Percentiles rank a stretch among this genome's conserved stretches.
Conservation (phyloP, 2,797 vertebrate species). For the Paguma larvata region DNA sequence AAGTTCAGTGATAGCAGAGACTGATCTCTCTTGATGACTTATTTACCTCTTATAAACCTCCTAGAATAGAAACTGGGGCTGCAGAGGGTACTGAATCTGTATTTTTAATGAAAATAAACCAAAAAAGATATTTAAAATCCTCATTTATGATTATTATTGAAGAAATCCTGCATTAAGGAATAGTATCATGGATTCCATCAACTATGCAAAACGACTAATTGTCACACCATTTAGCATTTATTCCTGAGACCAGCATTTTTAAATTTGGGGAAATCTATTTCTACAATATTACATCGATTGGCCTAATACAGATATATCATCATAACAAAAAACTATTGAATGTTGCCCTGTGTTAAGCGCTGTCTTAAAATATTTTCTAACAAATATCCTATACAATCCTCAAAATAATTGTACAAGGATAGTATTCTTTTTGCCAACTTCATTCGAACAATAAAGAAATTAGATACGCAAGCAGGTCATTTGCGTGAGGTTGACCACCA, state of each 20-base stretch:
- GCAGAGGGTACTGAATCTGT: neutral
- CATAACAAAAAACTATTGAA: neutral
- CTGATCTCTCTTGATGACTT: neutral
- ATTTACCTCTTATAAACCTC: neutral
- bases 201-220: neutral
- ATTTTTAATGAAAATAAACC: neutral
- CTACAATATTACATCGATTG: neutral
- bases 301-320: neutral
- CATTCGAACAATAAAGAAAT: neutral
- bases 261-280: neutral
- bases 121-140: neutral
- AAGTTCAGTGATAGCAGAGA: neutral
- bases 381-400: neutral
- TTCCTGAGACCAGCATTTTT: neutral
- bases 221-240: neutral
- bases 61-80: neutral
- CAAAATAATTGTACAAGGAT: neutral
- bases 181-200: neutral
- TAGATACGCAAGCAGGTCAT: neutral
- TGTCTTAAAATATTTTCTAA: neutral
- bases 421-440: neutral
- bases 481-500: neutral
- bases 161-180: neutral
- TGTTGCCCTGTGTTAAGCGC: neutral
- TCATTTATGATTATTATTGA: neutral